Conservation (phyloP, 2,888 invertebrate species). For the Sipha maydis region DNA sequence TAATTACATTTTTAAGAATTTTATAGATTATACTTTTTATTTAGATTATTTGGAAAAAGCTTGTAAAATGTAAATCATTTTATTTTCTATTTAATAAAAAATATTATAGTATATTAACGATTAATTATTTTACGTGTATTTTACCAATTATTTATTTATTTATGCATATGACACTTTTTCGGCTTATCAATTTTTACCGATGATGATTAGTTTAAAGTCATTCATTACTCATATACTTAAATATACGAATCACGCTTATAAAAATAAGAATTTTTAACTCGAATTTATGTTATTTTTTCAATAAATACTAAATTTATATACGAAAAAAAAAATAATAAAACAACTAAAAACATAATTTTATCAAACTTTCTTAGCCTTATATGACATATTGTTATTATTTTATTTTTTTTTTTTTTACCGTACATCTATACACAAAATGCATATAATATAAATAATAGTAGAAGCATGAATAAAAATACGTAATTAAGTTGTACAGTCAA, state of each 20-base stretch:
- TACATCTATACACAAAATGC: not conserved
- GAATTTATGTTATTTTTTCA: constrained; percentile 6
- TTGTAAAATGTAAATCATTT: too few species aligned
- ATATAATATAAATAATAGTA: not conserved
- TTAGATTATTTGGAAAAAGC: too few species aligned
- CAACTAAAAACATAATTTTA: not conserved
- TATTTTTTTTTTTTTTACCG: not conserved
- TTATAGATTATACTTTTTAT: too few species aligned
- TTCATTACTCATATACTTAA: too few species aligned
- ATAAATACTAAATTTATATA: not conserved
- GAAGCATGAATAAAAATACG: not conserved
- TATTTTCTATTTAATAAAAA: too few species aligned
- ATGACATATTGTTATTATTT: not conserved
- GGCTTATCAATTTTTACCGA: too few species aligned
- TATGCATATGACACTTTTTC: too few species aligned
- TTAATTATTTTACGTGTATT: too few species aligned
- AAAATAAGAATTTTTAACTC: not conserved
- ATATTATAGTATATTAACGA: too few species aligned
- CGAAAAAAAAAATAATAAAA: not conserved
- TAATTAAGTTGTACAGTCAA: not conserved
- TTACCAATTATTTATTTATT: too few species aligned
- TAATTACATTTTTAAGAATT: too few species aligned
- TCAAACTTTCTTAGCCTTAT: not conserved
- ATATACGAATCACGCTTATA: not conserved
- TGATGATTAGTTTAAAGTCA: too few species aligned